Percentiles rank a stretch among this genome's conserved stretches.
Conservation (phyloP, 2,113 vertebrate genomes). For the Strigops habroptila region DNA sequence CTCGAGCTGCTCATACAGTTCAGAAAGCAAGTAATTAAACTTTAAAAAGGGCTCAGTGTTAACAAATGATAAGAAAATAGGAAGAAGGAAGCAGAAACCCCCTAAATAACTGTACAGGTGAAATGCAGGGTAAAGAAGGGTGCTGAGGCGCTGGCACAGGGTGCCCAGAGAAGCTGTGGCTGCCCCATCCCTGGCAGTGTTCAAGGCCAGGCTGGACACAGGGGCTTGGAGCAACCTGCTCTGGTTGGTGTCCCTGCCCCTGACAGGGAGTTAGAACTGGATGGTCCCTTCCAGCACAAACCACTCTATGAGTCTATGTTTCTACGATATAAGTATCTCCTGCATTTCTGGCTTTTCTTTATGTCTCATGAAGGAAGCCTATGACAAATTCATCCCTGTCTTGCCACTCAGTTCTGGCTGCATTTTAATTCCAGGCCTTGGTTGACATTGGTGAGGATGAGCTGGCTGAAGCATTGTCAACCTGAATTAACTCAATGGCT, state of each 20-base stretch:
- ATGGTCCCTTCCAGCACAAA: not conserved
- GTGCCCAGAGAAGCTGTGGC: not conserved
- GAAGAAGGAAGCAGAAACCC: not conserved
- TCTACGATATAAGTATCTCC: not conserved
- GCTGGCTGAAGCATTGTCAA: not conserved
- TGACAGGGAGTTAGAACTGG: not conserved
- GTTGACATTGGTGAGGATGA: not conserved
- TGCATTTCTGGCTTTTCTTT: not conserved
- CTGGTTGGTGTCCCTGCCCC: accelerated
- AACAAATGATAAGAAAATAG: not conserved
- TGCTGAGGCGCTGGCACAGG: not conserved
- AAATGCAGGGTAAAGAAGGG: not conserved
- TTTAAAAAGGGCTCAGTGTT: not conserved
- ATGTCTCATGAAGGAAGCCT: not conserved
- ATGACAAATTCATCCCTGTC: not conserved
- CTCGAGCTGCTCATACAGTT: not conserved
- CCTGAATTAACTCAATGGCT: not conserved
- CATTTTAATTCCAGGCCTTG: not conserved
- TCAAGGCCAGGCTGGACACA: not conserved
- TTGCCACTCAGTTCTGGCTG: not conserved
- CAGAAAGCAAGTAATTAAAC: not conserved
- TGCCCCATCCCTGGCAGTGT: not conserved
- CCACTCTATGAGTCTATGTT: not conserved
- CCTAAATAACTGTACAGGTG: not conserved
- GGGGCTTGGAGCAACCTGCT: not conserved